Evolutionary conservation across 2,113 vertebrate species (phyloP).

Genomic region (Eulemur rufifrons): DNA sequence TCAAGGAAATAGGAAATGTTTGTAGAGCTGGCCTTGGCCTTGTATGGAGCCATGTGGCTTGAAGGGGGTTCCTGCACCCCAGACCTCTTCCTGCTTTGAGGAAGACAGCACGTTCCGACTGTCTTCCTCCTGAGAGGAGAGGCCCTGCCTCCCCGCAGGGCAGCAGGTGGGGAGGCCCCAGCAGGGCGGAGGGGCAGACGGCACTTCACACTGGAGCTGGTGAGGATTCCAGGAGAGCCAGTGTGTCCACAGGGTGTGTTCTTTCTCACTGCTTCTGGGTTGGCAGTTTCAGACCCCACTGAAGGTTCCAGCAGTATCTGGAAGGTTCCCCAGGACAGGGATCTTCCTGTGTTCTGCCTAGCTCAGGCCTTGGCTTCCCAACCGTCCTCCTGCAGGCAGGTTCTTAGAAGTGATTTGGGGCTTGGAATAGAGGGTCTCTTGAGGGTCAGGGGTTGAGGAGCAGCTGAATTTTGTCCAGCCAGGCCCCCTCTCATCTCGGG

Average conservation of each 20-base stretch:
- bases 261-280: not conserved
- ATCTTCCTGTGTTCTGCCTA: not conserved
- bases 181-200: not conserved
- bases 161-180: not conserved
- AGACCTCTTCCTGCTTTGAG: not conserved
- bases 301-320: not conserved
- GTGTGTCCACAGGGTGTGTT: not conserved
- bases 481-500: not conserved
- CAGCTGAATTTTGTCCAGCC: not conserved
- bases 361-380: not conserved
- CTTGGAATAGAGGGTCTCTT: not conserved
- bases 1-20: not conserved
- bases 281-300: not conserved
- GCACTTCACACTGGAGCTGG: accelerated
- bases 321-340: not conserved
- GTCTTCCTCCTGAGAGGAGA: not conserved
- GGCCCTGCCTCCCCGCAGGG: not conserved
- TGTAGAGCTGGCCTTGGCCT: not conserved
- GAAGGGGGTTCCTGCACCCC: not conserved
- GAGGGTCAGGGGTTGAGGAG: not conserved
- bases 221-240: not conserved
- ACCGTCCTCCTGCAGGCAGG: not conserved
- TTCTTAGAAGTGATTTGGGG: not conserved
- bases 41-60: accelerated
- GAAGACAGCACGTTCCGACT: not conserved